Conservation (phyloP, 2,113 vertebrate species). For the Litocranius walleri region DNA sequence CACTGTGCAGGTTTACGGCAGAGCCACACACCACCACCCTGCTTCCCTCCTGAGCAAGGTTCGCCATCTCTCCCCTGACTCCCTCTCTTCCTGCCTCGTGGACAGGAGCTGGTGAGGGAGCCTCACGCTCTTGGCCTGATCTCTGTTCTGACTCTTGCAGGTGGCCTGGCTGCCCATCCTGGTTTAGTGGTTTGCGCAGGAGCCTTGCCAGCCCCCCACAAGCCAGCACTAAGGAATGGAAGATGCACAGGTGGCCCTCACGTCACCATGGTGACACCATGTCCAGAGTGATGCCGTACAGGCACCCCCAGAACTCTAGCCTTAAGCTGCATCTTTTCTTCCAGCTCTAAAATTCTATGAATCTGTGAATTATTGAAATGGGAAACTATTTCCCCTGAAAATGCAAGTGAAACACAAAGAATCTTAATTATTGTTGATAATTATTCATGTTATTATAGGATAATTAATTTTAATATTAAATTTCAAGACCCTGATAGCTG, state of each 20-base stretch:
- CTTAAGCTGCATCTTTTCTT: neutral
- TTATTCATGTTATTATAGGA: neutral
- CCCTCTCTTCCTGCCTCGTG: accelerated
- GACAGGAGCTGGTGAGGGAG: neutral
- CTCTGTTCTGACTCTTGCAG: neutral
- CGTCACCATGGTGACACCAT: accelerated
- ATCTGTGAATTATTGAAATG: neutral
- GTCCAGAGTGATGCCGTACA: accelerated
- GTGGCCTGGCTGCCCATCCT: neutral
- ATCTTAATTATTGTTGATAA: neutral
- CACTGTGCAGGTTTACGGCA: neutral
- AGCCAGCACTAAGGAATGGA: neutral
- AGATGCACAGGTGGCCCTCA: neutral
- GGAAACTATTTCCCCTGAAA: neutral
- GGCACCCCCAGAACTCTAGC: accelerated
- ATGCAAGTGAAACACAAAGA: neutral
- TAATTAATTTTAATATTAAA: neutral
- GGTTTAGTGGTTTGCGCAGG: accelerated
- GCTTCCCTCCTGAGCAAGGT: neutral
- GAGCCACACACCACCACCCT: accelerated
- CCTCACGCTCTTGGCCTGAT: neutral
- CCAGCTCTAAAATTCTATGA: neutral
- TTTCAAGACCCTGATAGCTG: neutral
- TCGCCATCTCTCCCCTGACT: accelerated
- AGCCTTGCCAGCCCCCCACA: accelerated